A percentile compares a stretch with the other conserved stretches of the same genome.
Conservation (phyloP, 2,797 vertebrate genomes). For the Syndactyla subalaris region DNA sequence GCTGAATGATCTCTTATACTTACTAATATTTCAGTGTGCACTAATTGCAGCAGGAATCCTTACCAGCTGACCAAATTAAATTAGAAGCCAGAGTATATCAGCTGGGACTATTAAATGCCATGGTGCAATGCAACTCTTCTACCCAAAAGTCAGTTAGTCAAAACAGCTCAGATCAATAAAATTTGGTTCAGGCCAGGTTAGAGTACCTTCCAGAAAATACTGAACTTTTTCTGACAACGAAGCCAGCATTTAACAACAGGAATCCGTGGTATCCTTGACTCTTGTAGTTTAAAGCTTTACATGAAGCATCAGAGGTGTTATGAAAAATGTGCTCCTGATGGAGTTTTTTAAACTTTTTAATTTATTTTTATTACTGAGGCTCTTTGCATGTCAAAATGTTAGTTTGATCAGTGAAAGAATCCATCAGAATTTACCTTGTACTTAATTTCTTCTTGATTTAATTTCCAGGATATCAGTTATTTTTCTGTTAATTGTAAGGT, state of each 20-base stretch:
- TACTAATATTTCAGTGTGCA: background rate
- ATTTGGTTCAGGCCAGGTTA: background rate
- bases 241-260: background rate
- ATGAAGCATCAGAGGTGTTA: background rate
- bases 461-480: background rate
- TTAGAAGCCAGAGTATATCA: background rate
- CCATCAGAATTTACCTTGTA: background rate
- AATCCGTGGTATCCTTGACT: background rate
- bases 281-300: background rate
- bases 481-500: conserved; percentile 38
- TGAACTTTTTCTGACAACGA: background rate
- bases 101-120: background rate
- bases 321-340: background rate
- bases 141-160: background rate
- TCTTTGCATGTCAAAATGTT: background rate
- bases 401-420: background rate
- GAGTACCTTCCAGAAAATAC: background rate
- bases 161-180: background rate
- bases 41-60: background rate
- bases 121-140: background rate
- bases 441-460: background rate
- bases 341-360: accelerated
- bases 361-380: background rate
- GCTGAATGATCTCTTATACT: background rate
- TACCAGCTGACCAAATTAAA: background rate